phyloP scores from a whole-genome alignment of 1,140 invertebrate species.

The Philotrypesis tridentata region DNA sequence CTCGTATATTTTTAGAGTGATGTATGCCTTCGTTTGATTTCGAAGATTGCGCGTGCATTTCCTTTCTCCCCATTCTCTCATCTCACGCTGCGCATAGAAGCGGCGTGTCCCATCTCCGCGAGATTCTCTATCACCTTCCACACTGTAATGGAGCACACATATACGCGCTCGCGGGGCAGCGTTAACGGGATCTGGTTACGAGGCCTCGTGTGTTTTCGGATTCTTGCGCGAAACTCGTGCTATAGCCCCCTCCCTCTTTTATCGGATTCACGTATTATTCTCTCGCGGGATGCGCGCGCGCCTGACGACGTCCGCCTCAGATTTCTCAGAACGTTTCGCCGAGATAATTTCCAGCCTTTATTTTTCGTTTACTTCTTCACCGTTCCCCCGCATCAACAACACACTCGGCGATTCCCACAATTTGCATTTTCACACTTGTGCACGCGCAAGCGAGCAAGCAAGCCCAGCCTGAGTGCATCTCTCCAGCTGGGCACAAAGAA shows the following conservation, averaged over 20 bases:
- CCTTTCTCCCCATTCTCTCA: slow-evolving; percentile 22
- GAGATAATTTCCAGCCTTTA: background rate
- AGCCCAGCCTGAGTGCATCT: no score
- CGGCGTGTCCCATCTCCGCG: background rate
- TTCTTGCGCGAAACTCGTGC: slow-evolving; percentile 29
- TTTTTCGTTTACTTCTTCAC: slow-evolving; percentile 7
- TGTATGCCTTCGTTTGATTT: slow-evolving; percentile 65
- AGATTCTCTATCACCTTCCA: background rate
- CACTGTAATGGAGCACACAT: background rate
- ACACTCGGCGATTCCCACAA: background rate
- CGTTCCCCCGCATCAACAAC: background rate
- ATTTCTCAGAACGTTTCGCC: background rate
- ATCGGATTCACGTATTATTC: slow-evolving; percentile 14
- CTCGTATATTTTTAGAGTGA: slow-evolving; percentile 66
- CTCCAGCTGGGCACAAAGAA: background rate
- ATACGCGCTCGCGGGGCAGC: no score
- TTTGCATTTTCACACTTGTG: background rate
- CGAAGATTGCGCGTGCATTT: slow-evolving; percentile 57
- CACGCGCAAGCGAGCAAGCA: no score
- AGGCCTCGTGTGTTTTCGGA: slow-evolving; percentile 54
- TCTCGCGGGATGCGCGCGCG: background rate
- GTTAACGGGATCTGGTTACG: slow-evolving; percentile 62
- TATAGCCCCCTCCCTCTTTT: background rate
- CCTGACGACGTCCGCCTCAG: background rate
- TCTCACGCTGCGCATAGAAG: background rate